Percentiles rank a stretch among this genome's conserved stretches.
These are phyloP conservation scores for Octonoba sinensis DNA, from an alignment of 2,888 invertebrate genomes.

Conservation along the genomic window DNA sequence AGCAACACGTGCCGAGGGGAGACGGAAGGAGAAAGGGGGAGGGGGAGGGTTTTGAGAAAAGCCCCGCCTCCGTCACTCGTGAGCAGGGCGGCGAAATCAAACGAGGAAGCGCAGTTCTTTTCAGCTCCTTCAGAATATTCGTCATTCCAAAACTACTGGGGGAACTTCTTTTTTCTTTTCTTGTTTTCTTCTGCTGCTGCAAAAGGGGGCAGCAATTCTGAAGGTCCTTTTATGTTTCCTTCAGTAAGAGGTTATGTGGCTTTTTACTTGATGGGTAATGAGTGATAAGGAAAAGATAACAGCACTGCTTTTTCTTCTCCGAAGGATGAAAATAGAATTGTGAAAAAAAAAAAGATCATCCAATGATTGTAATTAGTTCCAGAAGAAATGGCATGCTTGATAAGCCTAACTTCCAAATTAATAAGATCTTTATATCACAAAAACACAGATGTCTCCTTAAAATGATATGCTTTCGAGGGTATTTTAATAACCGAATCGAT, in stretches of 20 bases:
- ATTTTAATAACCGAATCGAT: too few relatives aligned
- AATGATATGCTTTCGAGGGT: too few relatives aligned
- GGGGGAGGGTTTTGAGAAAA: background rate
- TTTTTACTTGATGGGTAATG: slow-evolving; percentile 22
- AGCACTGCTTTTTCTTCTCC: background rate
- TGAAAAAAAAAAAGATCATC: too few relatives aligned
- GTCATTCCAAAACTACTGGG: slow-evolving; percentile 1
- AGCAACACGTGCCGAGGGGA: slow-evolving; percentile 8
- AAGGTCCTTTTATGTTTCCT: background rate
- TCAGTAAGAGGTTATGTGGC: background rate
- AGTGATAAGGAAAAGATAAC: slow-evolving; percentile 20
- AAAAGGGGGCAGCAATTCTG: background rate
- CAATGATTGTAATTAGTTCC: too few relatives aligned
- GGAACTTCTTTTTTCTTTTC: background rate
- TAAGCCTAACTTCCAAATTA: too few relatives aligned
- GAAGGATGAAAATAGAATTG: too few relatives aligned
- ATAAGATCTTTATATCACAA: too few relatives aligned
- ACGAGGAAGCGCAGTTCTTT: slow-evolving; percentile 12
- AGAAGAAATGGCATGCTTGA: too few relatives aligned
- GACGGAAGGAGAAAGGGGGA: background rate
- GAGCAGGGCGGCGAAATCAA: slow-evolving; percentile 24
- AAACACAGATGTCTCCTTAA: too few relatives aligned
- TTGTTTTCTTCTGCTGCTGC: background rate
- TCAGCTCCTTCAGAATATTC: background rate
- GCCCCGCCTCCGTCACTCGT: slow-evolving; percentile 12